phyloP scores from a whole-genome alignment of 2,113 vertebrate genomes.

The Corythornis madagascariensis region DNA sequence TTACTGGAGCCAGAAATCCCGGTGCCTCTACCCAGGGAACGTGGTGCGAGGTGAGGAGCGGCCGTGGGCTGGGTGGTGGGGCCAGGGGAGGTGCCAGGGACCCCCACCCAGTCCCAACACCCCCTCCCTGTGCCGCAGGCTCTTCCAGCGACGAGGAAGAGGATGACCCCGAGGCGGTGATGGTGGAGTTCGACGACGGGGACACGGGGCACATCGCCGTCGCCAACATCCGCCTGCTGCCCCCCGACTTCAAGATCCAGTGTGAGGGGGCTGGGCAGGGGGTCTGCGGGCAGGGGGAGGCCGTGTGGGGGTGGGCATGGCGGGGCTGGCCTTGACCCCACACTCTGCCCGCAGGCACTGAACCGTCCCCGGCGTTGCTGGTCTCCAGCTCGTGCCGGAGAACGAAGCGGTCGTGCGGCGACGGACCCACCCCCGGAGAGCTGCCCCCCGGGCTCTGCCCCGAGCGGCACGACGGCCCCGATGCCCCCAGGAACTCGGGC shows the following conservation, averaged over 20 bases:
- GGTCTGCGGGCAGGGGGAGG: neutral
- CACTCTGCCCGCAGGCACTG: slow-evolving; percentile 73
- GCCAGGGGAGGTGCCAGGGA: accelerated
- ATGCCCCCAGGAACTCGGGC: slow-evolving; percentile 69
- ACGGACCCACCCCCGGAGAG: slow-evolving; percentile 73
- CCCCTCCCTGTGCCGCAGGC: neutral
- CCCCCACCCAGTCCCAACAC: neutral
- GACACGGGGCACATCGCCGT: slow-evolving; percentile 91
- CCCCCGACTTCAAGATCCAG: slow-evolving; percentile 93
- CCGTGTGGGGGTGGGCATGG: too few species aligned
- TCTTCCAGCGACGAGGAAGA: slow-evolving; percentile 83
- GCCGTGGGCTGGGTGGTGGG: accelerated
- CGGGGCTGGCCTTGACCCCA: accelerated
- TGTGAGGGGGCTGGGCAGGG: slow-evolving; percentile 73
- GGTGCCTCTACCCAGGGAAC: slow-evolving; percentile 91
- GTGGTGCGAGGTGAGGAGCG: slow-evolving; percentile 85
- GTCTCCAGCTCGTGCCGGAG: slow-evolving; percentile 75
- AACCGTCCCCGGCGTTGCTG: slow-evolving; percentile 82
- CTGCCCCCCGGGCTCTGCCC: slow-evolving; percentile 68
- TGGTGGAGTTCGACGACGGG: slow-evolving; percentile 96
- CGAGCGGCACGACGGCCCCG: slow-evolving; percentile 71
- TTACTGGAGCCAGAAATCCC: slow-evolving; percentile 95
- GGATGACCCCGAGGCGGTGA: slow-evolving; percentile 83
- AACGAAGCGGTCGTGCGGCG: slow-evolving; percentile 73
- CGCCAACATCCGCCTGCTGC: slow-evolving; percentile 91